Percentiles rank a stretch among this genome's conserved stretches.
Conservation (phyloP, 2,888 invertebrate genomes). For the Capitulum mitella region DNA sequence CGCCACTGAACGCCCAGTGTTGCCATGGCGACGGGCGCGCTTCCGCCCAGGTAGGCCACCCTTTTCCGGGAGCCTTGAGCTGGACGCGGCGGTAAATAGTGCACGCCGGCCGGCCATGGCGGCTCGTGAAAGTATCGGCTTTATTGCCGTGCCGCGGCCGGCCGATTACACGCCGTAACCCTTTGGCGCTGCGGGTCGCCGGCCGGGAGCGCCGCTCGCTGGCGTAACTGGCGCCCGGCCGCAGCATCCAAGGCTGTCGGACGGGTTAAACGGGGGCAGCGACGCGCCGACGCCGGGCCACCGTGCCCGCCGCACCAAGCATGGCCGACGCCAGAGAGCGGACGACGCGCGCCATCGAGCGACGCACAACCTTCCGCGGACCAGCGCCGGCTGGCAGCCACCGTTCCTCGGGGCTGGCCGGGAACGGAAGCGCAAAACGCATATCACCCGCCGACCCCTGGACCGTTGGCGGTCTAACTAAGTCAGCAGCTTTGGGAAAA, state of each 20-base stretch:
- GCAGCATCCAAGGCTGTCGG: no score
- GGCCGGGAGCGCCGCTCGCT: background rate
- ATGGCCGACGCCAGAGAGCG: background rate
- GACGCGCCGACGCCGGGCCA: background rate
- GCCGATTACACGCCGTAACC: conserved; percentile 8
- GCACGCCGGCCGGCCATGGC: background rate
- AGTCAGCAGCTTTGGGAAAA: no score
- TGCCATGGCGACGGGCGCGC: background rate
- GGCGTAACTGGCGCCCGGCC: background rate
- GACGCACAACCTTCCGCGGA: no score
- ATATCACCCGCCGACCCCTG: no score
- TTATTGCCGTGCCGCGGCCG: background rate
- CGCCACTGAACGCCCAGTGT: no score
- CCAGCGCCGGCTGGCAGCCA: no score
- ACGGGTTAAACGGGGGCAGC: conserved; percentile 1
- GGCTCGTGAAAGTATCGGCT: conserved; percentile 8
- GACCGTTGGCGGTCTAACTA: no score
- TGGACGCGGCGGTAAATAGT: background rate
- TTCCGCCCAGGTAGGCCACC: background rate
- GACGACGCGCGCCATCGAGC: background rate
- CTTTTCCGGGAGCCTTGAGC: background rate
- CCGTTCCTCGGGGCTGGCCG: no score
- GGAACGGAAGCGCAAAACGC: no score
- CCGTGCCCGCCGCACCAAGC: background rate
- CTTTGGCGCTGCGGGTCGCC: conserved; percentile 1